Evolutionary conservation across 1,140 invertebrate species (phyloP), one percentile per base, ranked within the genome.

Genomic region (Drosophila ohnishii): DNA sequence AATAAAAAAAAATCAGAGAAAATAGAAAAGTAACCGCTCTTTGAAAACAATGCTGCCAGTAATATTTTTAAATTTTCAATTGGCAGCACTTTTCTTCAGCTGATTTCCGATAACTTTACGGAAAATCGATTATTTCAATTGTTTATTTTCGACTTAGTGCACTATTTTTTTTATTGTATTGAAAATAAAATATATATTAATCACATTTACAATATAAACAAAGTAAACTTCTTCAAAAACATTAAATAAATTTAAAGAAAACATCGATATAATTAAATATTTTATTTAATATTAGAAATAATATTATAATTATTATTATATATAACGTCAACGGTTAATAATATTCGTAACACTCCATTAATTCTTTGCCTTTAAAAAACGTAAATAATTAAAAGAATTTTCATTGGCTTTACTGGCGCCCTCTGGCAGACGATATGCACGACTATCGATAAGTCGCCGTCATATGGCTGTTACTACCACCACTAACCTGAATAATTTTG

Each of bases 101-200:
- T 30, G 9, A 48, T 0, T 72, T 59, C 70, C 75, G 80, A 83
- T 78, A 22, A 37, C n/a, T 56, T 1, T 3, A 0, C 0, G n/a
- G 2, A 32, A n/a, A 1, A 32, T 32, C 47, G 28, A 16, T 50
- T 22, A 2, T 9, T 32, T 50, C 0, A 7, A 7, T 50, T 32
- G 9, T 10, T 2, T 5, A n/a, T 10, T 48, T 48, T 0, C 0
- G 10, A 5, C 22, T 3, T n/a, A n/a, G n/a, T n/a, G n/a, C n/a
- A n/a, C n/a, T n/a, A 9, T 6, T 11, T 45, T 11, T 4, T 13
- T 16, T n/a, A 5, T 16, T 16, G 8, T 16, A 8, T 10, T 40
- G 1, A 40, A 16, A 40, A 5, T 32, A 9, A 9, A 9, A 10
- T 10, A 10, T 1, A 9, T 8, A 9, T 32, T 32, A 9, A 9